Evolutionary conservation across 2,888 invertebrate genomes (phyloP).

Genomic region (Eupithecia dodoneata): DNA sequence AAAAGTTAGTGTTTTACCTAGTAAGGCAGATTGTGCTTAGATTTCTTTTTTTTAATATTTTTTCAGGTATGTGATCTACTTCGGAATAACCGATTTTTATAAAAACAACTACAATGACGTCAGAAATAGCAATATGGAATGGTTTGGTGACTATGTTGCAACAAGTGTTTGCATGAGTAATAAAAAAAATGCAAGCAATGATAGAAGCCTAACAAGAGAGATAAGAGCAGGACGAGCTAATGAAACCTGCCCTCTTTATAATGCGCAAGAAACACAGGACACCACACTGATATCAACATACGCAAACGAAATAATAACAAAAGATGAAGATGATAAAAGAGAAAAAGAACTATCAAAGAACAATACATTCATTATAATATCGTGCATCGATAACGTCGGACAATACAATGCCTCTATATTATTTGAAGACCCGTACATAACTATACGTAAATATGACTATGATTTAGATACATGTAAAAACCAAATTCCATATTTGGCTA

Average conservation of each 20-base stretch:
- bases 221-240: neutral
- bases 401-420: neutral
- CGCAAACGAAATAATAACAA: neutral
- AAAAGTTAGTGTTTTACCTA: too few relatives aligned
- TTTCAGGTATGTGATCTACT: conserved; percentile 22
- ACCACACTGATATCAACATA: neutral
- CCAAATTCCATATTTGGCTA: neutral
- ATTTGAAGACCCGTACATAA: neutral
- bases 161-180: neutral
- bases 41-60: neutral
- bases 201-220: neutral
- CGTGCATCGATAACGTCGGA: neutral
- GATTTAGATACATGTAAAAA: neutral
- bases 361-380: neutral
- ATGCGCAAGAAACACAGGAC: neutral
- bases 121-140: neutral
- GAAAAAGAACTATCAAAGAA: neutral
- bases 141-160: conserved; percentile 11
- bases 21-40: neutral
- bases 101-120: conserved; percentile 18
- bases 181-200: neutral
- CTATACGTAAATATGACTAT: neutral
- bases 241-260: neutral
- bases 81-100: conserved; percentile 21
- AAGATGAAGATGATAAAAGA: too few relatives aligned